Evolutionary conservation across 2,888 invertebrate genomes (phyloP), one percentile per base, ranked within the genome.

Genomic region (Cheilosia soror): DNA sequence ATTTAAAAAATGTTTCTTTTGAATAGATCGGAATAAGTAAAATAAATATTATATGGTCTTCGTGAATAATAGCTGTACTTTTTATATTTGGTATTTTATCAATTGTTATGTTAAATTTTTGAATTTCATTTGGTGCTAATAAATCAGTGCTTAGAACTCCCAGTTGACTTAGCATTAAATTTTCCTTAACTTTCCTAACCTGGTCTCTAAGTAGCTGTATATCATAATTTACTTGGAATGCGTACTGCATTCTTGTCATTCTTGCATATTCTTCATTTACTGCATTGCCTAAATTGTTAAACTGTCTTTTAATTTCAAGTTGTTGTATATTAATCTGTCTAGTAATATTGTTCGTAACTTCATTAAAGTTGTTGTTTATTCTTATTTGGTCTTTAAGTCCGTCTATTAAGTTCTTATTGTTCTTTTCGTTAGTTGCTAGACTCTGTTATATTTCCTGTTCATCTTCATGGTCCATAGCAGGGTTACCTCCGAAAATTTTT

Each of bases 21-120:
- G 55, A 37, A 65, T 81, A 81, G n/a, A 44, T 69, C 65, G 81
- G 71, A 6, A 81, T 49, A n/a, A 76, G 15, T 75, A 76, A 27
- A 11, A 76, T 55, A 44, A 81, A 81, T 44, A 81, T 65, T 42
- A 76, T 65, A 40, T 65, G 40, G 20, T 80, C 33, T 2, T 80
- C 37, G 49, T 73, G 60, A n/a, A 68, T 37, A 33, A 81, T 69
- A 31, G 29, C 75, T 29, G 57, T 65, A 33, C 62, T 66, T 81
- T 81, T 62, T 25, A 81, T 75, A 31, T 81, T 75, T 37, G 25
- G 25, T 42, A 75, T 40, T 53, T 66, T 62, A n/a, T 15, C 51
- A n/a, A 71, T 37, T 47, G 44, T 80, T 42, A 80, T 55, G 11
- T 73, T 73, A 49, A 66, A 63, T 1, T 53, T 68, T 63, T 13